Evolutionary conservation across 2,888 invertebrate genomes (phyloP), one percentile per base, ranked within the genome.

Genomic region (Ephialtes manifestator): DNA sequence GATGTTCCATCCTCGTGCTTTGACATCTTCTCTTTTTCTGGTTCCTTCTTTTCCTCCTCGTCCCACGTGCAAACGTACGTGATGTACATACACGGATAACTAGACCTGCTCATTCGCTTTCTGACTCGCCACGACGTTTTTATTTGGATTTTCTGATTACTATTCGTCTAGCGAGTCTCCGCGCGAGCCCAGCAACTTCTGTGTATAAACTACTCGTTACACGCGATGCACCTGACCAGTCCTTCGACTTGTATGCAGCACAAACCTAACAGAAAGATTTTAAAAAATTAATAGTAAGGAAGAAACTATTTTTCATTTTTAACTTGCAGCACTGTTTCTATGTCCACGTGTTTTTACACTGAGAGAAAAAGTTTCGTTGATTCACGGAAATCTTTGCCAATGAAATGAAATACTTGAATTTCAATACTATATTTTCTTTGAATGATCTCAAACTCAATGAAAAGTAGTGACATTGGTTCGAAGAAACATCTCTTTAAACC

Each of bases 61-160:
- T 60, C 71, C 60, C 70, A 70, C 75, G 65, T 39, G 60, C 24
- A 60, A 70, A 82, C 85, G 72, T 82, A 82, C 85, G 85, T 85
- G 85, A 85, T 79, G 85, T 76, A 82, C 85, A 85, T 85, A 85
- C 82, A 79, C 82, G 81, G 79, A 70, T 70, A 82, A 85, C 85
- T 85, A 85, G 85, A 85, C 82, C 76, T 75, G 75, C 75, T 76
- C 72, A 31, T 65, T 39, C 72, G 67, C 79, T 67, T 31, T 51
- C 51, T 31, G 53, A 4, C 60, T 79, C 71, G n/a, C 51, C 24
- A 15, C 48, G 10, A 35, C 55, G 70, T 65, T 74, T 68, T 70
- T 35, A 75, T 58, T 24, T 46, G 60, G 74, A 81, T 81, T 81
- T 75, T 75, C 81, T 75, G 68, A 75, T 75, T 81, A 75, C 68